Evolutionary conservation across 2,797 vertebrate genomes (phyloP).

Genomic region (Siniperca obscura): DNA sequence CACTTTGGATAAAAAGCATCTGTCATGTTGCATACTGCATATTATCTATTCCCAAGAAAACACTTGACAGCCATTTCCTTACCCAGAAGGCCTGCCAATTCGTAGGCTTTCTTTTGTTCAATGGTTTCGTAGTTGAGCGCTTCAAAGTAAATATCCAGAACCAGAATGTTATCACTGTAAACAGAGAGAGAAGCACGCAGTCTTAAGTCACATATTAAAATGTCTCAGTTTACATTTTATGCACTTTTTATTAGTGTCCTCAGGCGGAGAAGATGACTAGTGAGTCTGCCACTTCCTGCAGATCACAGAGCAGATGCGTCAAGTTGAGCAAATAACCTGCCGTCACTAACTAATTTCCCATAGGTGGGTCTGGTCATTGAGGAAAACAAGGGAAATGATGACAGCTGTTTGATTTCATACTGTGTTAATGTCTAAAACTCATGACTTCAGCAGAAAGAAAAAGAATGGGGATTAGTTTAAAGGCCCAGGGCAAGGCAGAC

Average conservation of each 20-base stretch:
- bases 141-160: constrained; percentile 98
- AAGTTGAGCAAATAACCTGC: constrained; percentile 58
- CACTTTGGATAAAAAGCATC: constrained; percentile 58
- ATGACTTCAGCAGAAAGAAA: constrained; percentile 47
- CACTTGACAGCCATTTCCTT: constrained; percentile 74
- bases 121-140: constrained; percentile 99
- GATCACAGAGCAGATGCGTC: constrained; percentile 54
- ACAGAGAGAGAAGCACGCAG: constrained; percentile 56
- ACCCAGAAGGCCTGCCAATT: constrained; percentile 97
- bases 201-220: constrained; percentile 41
- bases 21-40: constrained; percentile 46
- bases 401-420: constrained; percentile 58
- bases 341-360: constrained; percentile 56
- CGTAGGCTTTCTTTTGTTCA: constrained; percentile 99
- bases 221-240: constrained; percentile 18
- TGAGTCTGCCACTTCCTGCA: constrained; percentile 41
- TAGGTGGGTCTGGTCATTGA: constrained; percentile 51
- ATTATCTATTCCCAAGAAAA: constrained; percentile 51
- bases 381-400: constrained; percentile 59
- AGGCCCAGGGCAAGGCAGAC: constrained; percentile 46
- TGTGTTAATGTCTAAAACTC: constrained; percentile 40
- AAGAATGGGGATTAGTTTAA: constrained; percentile 53
- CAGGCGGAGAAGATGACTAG: constrained; percentile 36
- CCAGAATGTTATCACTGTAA: constrained; percentile 97
- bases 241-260: constrained; percentile 32